Conservation (phyloP, 1,140 invertebrate species). For the Galendromus occidentalis region DNA sequence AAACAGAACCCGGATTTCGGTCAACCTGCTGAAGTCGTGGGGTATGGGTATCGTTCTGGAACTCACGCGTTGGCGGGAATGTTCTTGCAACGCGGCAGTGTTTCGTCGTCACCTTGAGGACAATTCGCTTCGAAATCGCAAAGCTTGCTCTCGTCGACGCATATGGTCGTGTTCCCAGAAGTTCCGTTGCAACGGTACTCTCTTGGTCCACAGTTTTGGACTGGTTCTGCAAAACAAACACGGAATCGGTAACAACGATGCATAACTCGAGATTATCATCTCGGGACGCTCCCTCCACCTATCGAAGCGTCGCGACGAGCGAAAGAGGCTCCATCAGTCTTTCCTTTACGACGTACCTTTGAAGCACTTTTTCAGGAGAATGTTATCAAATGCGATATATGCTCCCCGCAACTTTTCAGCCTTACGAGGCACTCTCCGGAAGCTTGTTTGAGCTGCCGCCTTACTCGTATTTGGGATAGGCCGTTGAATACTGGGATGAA, state of each 20-base stretch:
- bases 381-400: not conserved
- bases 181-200: not conserved
- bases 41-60: no score
- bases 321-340: no score
- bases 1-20: no score
- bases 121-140: not conserved
- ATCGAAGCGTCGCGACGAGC: no score
- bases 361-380: not conserved
- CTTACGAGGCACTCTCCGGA: not conserved
- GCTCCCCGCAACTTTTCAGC: not conserved
- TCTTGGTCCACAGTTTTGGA: not conserved
- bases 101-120: not conserved
- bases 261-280: no score
- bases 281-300: no score
- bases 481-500: not conserved
- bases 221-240: not conserved
- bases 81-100: not conserved
- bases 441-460: no score
- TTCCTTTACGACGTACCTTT: not conserved
- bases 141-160: not conserved
- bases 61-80: not conserved
- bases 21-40: no score
- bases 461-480: no score
- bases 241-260: no score
- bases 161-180: not conserved